A percentile compares a stretch with the other conserved stretches of the same genome.
These are phyloP conservation scores for Dasyurus viverrinus DNA, from an alignment of 2,113 vertebrate species.

Conservation along the genomic window DNA sequence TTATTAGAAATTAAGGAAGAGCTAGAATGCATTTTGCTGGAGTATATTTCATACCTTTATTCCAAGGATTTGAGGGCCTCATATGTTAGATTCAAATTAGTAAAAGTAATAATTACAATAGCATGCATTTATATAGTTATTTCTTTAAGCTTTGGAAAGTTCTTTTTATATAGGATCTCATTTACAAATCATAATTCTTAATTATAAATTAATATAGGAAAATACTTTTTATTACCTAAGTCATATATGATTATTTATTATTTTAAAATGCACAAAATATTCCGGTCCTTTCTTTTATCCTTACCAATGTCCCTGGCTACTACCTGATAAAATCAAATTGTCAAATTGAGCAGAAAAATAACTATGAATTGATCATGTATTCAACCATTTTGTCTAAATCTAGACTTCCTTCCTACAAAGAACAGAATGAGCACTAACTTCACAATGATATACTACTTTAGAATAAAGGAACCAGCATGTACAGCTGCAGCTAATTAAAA, in stretches of 20 bases:
- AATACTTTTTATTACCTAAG: neutral
- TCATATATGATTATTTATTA: neutral
- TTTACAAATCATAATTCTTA: neutral
- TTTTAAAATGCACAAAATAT: neutral
- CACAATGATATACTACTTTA: constrained; percentile 57
- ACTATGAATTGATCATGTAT: neutral
- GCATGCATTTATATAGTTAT: neutral
- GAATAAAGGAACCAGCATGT: constrained; percentile 69
- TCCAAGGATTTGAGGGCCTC: neutral
- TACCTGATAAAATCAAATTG: constrained; percentile 33
- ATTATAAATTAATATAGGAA: neutral
- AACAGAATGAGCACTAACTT: constrained; percentile 66
- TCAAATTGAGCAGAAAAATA: neutral
- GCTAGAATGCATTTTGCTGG: neutral
- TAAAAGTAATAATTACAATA: neutral
- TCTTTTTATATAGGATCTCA: neutral
- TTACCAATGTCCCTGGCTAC: neutral
- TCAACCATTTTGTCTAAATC: constrained; percentile 57
- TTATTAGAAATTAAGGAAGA: neutral
- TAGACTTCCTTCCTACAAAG: constrained; percentile 64
- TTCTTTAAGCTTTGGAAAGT: neutral
- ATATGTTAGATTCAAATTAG: neutral
- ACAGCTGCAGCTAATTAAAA: constrained; percentile 78
- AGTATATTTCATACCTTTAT: neutral
- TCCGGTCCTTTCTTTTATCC: neutral